Evolutionary conservation across 2,113 vertebrate species (phyloP), one percentile per base, ranked within the genome.

Genomic region (Jaculus jaculus): DNA sequence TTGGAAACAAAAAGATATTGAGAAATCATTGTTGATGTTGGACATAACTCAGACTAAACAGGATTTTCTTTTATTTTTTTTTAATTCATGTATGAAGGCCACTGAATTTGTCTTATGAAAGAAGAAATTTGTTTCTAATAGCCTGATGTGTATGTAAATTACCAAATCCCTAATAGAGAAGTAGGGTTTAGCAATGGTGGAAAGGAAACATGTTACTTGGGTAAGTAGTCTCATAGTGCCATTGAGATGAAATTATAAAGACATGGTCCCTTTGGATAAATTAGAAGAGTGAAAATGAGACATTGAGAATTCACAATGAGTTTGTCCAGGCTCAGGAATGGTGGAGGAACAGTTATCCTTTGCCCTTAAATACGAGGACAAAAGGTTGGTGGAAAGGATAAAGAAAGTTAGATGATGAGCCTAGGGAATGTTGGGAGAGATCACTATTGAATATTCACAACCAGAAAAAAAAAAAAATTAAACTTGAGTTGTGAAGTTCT

Each of bases 51-150:
- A 74, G 58, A 66, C 80, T 92, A 47, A 92, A 47, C 60, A 9
- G 51, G 61, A 60, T 34, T 71, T 92, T 84, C 20, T 4, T 1
- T 68, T 90, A n/a, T 84, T 86, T 47, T 39, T 72, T 51, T 5
- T 72, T 78, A 32, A 32, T 89, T 34, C 81, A 28, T 69, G 81
- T 51, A n/a, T 26, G 37, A 5, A 94, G 47, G 68, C 63, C 9
- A 60, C 9, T 79, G 63, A 66, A 82, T 87, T 79, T 94, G 10
- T 69, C 11, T 58, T n/a, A 39, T 61, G 17, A 83, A 72, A 84
- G 54, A 73, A 26, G 60, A 72, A 89, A 77, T 82, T 90, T 82
- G 63, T 95, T 85, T 95, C 83, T 37, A 82, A 42, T 5, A 73
- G 6, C 20, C 28, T 91, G 54, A 71, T 17, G 32, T 73, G 13